Base-by-base conservation (phyloP, 2,797 vertebrate genomes). In the Fistularia tabacaria region DNA sequence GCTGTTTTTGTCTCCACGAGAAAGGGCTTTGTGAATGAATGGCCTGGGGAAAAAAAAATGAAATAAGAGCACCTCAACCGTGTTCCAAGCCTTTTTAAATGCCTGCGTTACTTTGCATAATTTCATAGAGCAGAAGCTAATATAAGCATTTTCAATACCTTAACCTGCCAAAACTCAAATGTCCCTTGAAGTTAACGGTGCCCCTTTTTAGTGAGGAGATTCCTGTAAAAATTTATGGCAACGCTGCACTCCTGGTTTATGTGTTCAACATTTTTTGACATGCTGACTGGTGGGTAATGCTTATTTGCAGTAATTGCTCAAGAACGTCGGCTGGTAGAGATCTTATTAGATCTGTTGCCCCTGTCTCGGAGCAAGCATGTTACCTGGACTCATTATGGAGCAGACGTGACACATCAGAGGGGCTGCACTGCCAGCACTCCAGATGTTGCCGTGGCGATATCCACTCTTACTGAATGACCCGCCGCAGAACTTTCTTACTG, bases 41-140 rank as follows among this genome's bases (percentile, higher is more conserved):
- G 46, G 62, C 63, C 54, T 56, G 25, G 15, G 61, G 62, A 64
- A 64, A 61, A 64, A 61, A 62, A 70, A 68, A 8, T 64, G 73
- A 72, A 78, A 76, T 72, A 76, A 77, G 43, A 61, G 62, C 46
- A n/a, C n/a, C n/a, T n/a, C n/a, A n/a, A n/a, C n/a, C n/a, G n/a
- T n/a, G n/a, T n/a, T n/a, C n/a, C n/a, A 63, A 62, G 62, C 54
- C 14, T 41, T n/a, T 39, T 55, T 45, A 52, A 44, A 70, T 74
- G n/a, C n/a, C n/a, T n/a, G n/a, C n/a, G n/a, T n/a, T n/a, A 74
- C 76, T 80, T 68, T 70, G 73, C 69, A 69, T 80, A 46, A 67
- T 74, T 83, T 82, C 57, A 69, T 66, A 72, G 65, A 69, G 57
- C 46, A 62, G 65, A 74, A 51, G 47, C 58, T 72, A 62, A 74